Evolutionary conservation across 2,888 invertebrate genomes (phyloP), one percentile per base, ranked within the genome.

Genomic region (Polyommatus icarus): DNA sequence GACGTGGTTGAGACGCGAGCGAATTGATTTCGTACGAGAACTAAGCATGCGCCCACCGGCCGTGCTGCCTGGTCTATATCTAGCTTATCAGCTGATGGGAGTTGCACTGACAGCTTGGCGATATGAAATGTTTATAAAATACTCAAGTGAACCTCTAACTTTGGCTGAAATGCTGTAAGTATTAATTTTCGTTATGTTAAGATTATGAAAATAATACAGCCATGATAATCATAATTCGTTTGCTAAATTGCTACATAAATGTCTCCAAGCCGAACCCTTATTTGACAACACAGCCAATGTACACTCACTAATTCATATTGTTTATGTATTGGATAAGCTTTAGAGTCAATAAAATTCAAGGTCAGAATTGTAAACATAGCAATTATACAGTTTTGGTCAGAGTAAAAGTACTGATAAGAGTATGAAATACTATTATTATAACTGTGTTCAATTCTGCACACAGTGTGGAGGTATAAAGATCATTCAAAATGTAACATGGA

Each of bases 31-130:
- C 83, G 84, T 86, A 85, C 84, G 85, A 87, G 86, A 85, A 86
- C 85, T 86, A 91, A 88, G 89, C 91, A 91, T 92, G 91, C 91
- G 90, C 89, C 87, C 85, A 85, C 85, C 84, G 87, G 87, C 84
- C 88, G 85, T 82, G 83, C 67, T 67, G 67, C 82, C 84, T 83
- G 83, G 81, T 84, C 81, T 83, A 80, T 83, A 84, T 84, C 85
- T 84, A 85, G 83, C 90, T 91, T 92, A 93, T 92, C 93, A 93
- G 93, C 93, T 93, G 93, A 92, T 91, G 85, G 83, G 85, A 83
- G 86, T 84, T 87, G 86, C 86, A 87, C 83, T 83, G 84, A 83
- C 83, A 82, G 83, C 84, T 84, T 85, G 85, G 85, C 84, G 83
- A 83, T 83, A 85, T 84, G 82, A 82, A 86, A 85, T 87, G 86